phyloP scores from a whole-genome alignment of 2,113 vertebrate species.

The Morphnarchus princeps region DNA sequence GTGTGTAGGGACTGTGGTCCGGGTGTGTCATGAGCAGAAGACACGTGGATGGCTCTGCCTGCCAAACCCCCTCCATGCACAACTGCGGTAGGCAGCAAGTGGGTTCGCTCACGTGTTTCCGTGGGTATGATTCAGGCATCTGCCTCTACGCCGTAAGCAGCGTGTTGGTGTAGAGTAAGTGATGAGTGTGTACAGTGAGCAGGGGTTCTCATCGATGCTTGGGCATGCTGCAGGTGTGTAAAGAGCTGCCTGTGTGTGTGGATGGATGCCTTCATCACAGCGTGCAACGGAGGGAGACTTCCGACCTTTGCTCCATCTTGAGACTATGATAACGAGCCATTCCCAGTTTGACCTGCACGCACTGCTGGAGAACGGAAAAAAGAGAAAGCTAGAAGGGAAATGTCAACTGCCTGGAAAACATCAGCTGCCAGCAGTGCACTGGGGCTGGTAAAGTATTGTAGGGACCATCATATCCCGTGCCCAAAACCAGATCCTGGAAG shows the following conservation, averaged over 20 bases:
- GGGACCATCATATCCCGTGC: no score
- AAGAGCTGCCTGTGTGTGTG: not conserved
- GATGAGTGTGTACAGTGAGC: not conserved
- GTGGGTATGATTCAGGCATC: not conserved
- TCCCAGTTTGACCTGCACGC: not conserved
- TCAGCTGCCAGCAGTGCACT: not conserved
- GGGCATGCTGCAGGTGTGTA: accelerated
- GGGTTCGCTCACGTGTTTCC: not conserved
- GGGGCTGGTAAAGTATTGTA: not conserved
- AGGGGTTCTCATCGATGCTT: not conserved
- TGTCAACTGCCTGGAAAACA: not conserved
- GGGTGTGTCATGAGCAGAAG: not conserved
- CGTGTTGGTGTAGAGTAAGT: not conserved
- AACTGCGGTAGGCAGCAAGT: not conserved
- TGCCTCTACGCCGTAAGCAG: not conserved
- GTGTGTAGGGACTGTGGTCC: not conserved
- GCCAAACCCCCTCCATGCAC: not conserved
- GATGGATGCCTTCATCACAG: not conserved
- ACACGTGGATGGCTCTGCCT: not conserved
- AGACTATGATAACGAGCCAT: not conserved
- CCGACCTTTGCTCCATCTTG: not conserved
- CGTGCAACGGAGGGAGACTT: accelerated
- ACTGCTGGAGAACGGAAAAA: not conserved
- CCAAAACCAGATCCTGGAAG: not conserved
- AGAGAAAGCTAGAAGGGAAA: not conserved